A percentile compares a stretch with the other conserved stretches of the same genome.
Evolutionary conservation across 1,140 invertebrate genomes (phyloP).

Genomic region (Caenorhabditis remanei): DNA sequence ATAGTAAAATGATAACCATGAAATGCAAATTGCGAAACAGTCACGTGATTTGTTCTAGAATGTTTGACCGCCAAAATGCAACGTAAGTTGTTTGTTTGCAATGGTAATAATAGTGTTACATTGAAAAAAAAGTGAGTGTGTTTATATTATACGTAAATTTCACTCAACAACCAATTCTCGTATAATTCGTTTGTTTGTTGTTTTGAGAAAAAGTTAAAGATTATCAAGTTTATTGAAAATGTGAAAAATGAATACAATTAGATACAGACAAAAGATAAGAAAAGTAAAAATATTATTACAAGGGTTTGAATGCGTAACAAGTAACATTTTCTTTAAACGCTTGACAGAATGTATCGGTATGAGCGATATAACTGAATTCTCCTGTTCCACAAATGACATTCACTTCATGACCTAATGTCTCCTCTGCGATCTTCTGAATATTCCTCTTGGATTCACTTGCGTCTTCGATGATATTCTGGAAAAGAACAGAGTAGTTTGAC

Average conservation of each 20-base stretch:
- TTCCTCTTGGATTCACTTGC: slow-evolving; percentile 61
- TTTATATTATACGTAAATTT: too few species aligned
- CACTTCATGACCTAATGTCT: slow-evolving; percentile 58
- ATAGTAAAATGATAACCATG: neutral
- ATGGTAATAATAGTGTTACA: slow-evolving; percentile 27
- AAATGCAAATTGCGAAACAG: slow-evolving; percentile 32
- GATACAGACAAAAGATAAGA: slow-evolving; percentile 38
- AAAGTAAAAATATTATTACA: slow-evolving; percentile 53
- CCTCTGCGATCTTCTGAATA: slow-evolving; percentile 62
- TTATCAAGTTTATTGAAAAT: neutral
- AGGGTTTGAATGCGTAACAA: slow-evolving; percentile 69
- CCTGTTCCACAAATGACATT: slow-evolving; percentile 70
- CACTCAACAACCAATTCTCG: too few species aligned
- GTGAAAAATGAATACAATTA: neutral
- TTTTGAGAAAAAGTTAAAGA: neutral
- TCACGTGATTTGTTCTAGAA: slow-evolving; percentile 40
- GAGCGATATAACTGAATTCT: slow-evolving; percentile 69
- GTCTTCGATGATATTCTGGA: slow-evolving; percentile 61
- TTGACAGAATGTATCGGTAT: slow-evolving; percentile 70
- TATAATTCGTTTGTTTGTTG: too few species aligned
- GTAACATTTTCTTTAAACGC: slow-evolving; percentile 63
- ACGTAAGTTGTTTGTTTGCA: slow-evolving; percentile 33
- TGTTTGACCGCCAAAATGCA: slow-evolving; percentile 1
- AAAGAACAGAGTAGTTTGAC: neutral
- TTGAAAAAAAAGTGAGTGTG: neutral